These are phyloP conservation scores for Syrista parreyssii DNA, from an alignment of 2,888 invertebrate genomes.

Conservation along the genomic window DNA sequence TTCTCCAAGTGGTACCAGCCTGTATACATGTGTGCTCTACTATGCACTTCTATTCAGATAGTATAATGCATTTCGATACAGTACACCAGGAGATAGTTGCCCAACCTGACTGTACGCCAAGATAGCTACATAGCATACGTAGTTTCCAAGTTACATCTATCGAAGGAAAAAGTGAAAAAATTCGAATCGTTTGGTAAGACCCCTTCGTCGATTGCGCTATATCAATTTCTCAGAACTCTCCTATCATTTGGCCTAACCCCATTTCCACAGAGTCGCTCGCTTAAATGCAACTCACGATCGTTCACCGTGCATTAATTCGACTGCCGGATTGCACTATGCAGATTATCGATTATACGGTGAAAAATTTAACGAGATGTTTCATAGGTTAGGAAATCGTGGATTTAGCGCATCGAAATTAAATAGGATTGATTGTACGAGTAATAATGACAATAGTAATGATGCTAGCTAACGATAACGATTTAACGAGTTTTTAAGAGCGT, in stretches of 20 bases:
- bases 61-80: neutral
- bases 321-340: neutral
- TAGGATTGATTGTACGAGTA: neutral
- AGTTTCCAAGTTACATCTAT: neutral
- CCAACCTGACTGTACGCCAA: neutral
- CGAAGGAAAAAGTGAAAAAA: neutral
- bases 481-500: neutral
- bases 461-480: neutral
- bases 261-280: neutral
- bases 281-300: neutral
- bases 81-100: neutral
- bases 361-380: neutral
- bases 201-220: neutral
- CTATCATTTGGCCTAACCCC: neutral
- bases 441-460: neutral
- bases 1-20: neutral
- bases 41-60: neutral
- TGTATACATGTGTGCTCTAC: neutral
- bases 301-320: neutral
- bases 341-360: neutral
- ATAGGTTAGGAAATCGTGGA: neutral
- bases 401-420: neutral
- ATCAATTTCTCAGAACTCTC: neutral
- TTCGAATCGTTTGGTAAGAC: neutral
- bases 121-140: too few relatives aligned